These are phyloP conservation scores for Cladorhizidae sp. DNA, from an alignment of 37 sponge, comb jelly and placozoan species.

Conservation along the genomic window DNA sequence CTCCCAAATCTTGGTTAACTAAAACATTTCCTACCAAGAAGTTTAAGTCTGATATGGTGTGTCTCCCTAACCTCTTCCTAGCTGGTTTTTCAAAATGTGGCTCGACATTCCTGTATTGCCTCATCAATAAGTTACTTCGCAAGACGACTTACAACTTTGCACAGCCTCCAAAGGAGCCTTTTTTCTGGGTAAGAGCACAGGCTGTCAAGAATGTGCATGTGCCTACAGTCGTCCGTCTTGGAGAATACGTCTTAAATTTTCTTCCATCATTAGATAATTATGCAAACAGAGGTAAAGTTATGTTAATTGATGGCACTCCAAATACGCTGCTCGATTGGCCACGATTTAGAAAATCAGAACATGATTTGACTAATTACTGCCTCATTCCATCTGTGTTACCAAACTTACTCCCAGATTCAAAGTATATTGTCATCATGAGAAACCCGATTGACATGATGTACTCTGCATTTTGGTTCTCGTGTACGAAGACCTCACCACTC, in stretches of 20 bases:
- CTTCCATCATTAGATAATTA: background rate
- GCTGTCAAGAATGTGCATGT: background rate
- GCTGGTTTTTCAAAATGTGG: constrained; percentile 64
- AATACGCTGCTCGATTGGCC: constrained; percentile 37
- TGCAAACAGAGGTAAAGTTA: background rate
- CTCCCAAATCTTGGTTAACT: background rate
- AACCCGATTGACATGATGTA: constrained; percentile 41
- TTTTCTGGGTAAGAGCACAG: constrained; percentile 28
- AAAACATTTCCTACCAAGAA: background rate
- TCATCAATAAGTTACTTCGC: background rate
- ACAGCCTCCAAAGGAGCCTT: constrained; percentile 42
- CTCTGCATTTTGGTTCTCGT: constrained; percentile 60
- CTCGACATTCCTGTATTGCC: constrained; percentile 34
- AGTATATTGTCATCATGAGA: constrained; percentile 56
- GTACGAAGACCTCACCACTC: background rate
- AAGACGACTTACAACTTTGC: background rate
- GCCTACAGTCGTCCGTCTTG: background rate
- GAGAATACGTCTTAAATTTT: constrained; percentile 18
- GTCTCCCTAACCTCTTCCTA: constrained; percentile 47
- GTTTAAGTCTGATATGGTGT: constrained; percentile 1
- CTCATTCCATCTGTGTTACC: constrained; percentile 39
- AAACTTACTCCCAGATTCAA: constrained; percentile 26
- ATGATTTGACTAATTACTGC: constrained; percentile 27
- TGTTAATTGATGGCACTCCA: constrained; percentile 26
- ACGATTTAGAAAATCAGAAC: background rate